A percentile compares a stretch with the other conserved stretches of the same genome.
phyloP scores from a whole-genome alignment of 2,888 invertebrate genomes.

The Auanema sp. region DNA sequence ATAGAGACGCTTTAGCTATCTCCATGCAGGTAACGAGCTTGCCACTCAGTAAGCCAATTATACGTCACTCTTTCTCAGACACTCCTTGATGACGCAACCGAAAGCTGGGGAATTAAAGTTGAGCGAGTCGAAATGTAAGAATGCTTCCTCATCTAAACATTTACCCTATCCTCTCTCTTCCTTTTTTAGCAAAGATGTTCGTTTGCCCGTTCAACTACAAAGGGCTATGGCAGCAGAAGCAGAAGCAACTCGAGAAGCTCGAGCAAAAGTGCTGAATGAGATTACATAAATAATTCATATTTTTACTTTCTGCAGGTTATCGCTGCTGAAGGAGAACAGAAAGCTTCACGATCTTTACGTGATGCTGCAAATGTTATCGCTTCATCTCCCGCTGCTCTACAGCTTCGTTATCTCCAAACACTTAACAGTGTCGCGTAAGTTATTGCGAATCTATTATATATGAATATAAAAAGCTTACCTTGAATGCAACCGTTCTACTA shows the following conservation, averaged over 20 bases:
- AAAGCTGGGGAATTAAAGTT: conserved; percentile 67
- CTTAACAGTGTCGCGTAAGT: conserved; percentile 71
- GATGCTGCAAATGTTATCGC: conserved; percentile 83
- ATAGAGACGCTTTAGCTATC: conserved; percentile 88
- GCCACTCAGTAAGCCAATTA: conserved; percentile 1
- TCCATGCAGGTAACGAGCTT: conserved; percentile 75
- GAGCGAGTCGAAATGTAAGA: conserved; percentile 93
- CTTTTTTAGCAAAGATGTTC: conserved; percentile 36
- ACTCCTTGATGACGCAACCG: conserved; percentile 66
- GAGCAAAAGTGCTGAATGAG: conserved; percentile 33
- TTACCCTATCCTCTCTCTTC: conserved; percentile 6
- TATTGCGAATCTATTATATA: conserved; percentile 2
- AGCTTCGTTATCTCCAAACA: conserved; percentile 76
- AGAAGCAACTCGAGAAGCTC: conserved; percentile 42
- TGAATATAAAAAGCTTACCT: not conserved
- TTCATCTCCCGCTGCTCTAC: conserved; percentile 79
- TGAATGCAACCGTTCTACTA: not conserved
- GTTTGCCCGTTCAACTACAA: conserved; percentile 40
- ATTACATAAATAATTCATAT: not conserved
- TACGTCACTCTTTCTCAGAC: conserved; percentile 23
- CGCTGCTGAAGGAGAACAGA: conserved; percentile 66
- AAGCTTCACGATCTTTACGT: conserved; percentile 79
- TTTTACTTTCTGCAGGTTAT: conserved; percentile 68
- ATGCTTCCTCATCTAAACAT: not conserved
- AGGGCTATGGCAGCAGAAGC: conserved; percentile 51